These are phyloP conservation scores for Cyrtodaria siliqua DNA, from an alignment of 2,888 invertebrate species.

Conservation along the genomic window DNA sequence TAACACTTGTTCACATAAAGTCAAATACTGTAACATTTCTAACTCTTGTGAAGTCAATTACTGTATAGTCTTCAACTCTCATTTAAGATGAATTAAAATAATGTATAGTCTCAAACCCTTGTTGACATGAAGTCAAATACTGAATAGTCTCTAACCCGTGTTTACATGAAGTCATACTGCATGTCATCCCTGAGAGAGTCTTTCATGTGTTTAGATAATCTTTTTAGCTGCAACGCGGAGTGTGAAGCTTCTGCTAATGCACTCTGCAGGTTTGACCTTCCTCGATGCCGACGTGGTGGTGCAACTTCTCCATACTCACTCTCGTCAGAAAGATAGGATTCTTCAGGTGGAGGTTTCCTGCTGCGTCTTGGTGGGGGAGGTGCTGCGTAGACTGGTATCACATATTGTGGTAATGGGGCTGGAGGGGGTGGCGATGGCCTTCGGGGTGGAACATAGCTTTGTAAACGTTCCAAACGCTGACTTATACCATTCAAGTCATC, in stretches of 20 bases:
- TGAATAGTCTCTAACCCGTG: not conserved
- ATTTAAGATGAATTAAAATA: no score
- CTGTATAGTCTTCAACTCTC: no score
- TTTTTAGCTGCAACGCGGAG: slow-evolving; percentile 77
- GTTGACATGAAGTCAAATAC: not conserved
- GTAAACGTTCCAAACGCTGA: slow-evolving; percentile 75
- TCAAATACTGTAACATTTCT: no score
- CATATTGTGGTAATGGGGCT: slow-evolving; percentile 67
- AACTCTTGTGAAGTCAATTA: no score
- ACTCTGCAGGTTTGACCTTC: slow-evolving; percentile 64
- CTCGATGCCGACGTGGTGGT: slow-evolving; percentile 63
- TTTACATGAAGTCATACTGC: slow-evolving; percentile 59
- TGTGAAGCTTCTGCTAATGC: slow-evolving; percentile 75
- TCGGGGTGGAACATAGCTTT: slow-evolving; percentile 73
- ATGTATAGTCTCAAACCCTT: no score
- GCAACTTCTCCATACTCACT: slow-evolving; percentile 67
- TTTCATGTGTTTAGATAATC: slow-evolving; percentile 80
- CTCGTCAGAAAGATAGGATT: slow-evolving; percentile 74
- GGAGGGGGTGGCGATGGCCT: slow-evolving; percentile 68
- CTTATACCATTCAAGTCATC: slow-evolving; percentile 77
- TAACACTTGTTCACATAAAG: no score
- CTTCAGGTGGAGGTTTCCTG: slow-evolving; percentile 68
- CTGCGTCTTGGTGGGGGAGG: slow-evolving; percentile 70
- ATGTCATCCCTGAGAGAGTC: slow-evolving; percentile 78
- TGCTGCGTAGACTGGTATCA: slow-evolving; percentile 67